Conservation (phyloP, 1,140 invertebrate species). For the Scaptomyza graminum region DNA sequence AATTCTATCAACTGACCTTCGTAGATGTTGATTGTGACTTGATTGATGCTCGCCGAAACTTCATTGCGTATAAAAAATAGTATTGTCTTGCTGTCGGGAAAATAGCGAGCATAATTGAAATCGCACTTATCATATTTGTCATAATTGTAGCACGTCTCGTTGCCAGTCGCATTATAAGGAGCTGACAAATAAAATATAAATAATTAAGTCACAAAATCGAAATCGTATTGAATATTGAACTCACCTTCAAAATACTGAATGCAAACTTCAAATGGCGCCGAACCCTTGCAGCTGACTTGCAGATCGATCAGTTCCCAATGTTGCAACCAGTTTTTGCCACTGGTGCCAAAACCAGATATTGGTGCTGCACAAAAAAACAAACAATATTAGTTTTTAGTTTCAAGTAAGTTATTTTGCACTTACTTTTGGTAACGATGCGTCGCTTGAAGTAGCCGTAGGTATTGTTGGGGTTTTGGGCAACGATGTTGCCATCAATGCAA, state of each 20-base stretch:
- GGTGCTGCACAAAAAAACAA: slow-evolving; percentile 85
- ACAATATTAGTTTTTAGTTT: background rate
- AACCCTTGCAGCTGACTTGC: slow-evolving; percentile 89
- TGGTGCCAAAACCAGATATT: slow-evolving; percentile 87
- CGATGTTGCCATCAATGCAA: slow-evolving; percentile 86
- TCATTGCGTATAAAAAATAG: slow-evolving; percentile 90
- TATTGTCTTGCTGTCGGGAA: slow-evolving; percentile 87
- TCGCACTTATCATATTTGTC: slow-evolving; percentile 85
- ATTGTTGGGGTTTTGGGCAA: slow-evolving; percentile 87
- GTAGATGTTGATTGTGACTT: slow-evolving; percentile 91
- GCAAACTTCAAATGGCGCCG: slow-evolving; percentile 88
- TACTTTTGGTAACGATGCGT: slow-evolving; percentile 87
- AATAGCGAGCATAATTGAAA: slow-evolving; percentile 88
- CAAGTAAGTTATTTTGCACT: slow-evolving; percentile 14
- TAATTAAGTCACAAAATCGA: background rate
- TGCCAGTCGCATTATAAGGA: slow-evolving; percentile 90
- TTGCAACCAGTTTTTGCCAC: slow-evolving; percentile 91
- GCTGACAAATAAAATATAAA: slow-evolving; percentile 84
- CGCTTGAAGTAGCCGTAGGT: slow-evolving; percentile 90
- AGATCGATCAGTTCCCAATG: slow-evolving; percentile 90
- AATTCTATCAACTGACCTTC: slow-evolving; percentile 86
- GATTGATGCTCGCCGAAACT: slow-evolving; percentile 87
- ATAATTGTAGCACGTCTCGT: slow-evolving; percentile 87
- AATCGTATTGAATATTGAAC: background rate
- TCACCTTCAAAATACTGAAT: slow-evolving; percentile 83